Base-by-base conservation (phyloP, 1,140 invertebrate species). In the Ceratina australensis region DNA sequence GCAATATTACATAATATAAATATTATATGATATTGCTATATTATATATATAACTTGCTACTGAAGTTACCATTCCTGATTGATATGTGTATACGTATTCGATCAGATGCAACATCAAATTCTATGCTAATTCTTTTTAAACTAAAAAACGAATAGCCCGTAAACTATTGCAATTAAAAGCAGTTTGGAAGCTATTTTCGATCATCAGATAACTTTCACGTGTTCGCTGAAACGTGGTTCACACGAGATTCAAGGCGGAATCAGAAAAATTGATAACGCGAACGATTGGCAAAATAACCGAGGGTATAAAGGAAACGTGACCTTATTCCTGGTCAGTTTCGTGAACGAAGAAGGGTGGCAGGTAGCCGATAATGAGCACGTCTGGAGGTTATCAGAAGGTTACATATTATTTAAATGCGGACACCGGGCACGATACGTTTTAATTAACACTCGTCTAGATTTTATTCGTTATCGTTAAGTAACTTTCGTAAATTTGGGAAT, bases 301-400 rank as follows among this genome's bases (percentile, higher is more conserved):
- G 50, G 26, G 12, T n/a, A 57, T 20, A 49, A 50, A 50, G 52
- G 33, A 28, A 42, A 15, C 28, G 69, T 50, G 15, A 4, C n/a
- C 26, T 63, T 78, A 52, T 60, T 73, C 50, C 22, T 56, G 18
- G 5, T 33, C 5, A 73, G 15, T 52, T 71, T 47, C 24, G 24
- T 16, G 28, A 42, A 42, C 33, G 33, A 42, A 42, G 33, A 42
- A 42, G 33, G 33, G 33, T 42, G 33, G 33, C 5, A 42, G 33
- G 5, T 8, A 33, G 7, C 3, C 54, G 28, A 50, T 57, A 57
- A 66, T 60, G 71, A 75, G 52, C 22, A 72, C 20, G 69, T 78
- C 72, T 81, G 68, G 59, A 84, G 80, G 72, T 79, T 74, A 66
- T n/a, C 0, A n/a, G 69, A 81, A 82, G 81, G 80, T 80, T 79